phyloP scores from a whole-genome alignment of 1,140 invertebrate species.

The Heliconius hewitsoni region DNA sequence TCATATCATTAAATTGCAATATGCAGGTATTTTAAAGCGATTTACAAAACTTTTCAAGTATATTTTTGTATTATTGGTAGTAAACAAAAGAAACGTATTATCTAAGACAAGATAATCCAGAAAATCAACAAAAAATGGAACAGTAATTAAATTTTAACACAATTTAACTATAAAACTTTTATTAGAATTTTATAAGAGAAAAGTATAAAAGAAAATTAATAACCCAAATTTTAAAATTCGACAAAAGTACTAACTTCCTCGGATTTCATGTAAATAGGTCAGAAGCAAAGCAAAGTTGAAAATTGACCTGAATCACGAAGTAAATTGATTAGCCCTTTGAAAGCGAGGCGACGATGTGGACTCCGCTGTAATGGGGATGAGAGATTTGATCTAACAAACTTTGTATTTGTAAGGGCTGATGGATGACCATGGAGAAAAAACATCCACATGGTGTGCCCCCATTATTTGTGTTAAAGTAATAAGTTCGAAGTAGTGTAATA shows the following conservation, averaged over 20 bases:
- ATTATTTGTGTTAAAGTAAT: too few species aligned
- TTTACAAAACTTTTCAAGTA: neutral
- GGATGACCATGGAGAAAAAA: neutral
- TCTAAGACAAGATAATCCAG: too few species aligned
- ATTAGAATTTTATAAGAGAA: neutral
- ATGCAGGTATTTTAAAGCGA: slow-evolving; percentile 3
- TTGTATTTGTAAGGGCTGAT: slow-evolving; percentile 29
- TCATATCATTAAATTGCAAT: slow-evolving; percentile 22
- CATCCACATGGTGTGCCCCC: too few species aligned
- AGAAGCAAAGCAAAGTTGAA: slow-evolving; percentile 37
- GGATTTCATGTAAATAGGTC: slow-evolving; percentile 35
- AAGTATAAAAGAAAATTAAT: slow-evolving; percentile 4
- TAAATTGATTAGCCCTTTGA: slow-evolving; percentile 49
- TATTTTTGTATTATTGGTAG: neutral
- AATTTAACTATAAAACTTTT: neutral
- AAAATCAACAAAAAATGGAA: neutral
- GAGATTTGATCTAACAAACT: slow-evolving; percentile 36
- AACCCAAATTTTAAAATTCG: neutral
- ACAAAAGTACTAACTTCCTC: slow-evolving; percentile 21
- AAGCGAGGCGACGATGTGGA: slow-evolving; percentile 39
- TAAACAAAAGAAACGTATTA: neutral
- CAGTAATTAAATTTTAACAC: neutral
- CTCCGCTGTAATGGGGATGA: slow-evolving; percentile 37
- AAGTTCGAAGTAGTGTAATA: too few species aligned
- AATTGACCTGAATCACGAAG: slow-evolving; percentile 40